Base-by-base conservation (phyloP, 1,140 invertebrate genomes). In the Bombus terrestris region DNA sequence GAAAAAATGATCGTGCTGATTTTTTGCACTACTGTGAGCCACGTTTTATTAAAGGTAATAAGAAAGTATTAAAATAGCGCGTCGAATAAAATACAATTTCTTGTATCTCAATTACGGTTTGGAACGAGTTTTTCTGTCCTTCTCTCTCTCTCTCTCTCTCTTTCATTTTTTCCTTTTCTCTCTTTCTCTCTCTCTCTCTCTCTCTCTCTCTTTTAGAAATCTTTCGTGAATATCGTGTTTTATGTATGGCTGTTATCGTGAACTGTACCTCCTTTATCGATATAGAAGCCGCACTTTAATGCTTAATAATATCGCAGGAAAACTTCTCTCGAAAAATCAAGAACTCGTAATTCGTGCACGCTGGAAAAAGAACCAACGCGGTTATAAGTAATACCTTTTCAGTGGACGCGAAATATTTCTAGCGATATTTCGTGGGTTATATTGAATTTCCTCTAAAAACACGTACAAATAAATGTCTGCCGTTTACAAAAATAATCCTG, bases 171-270 rank as follows among this genome's bases (percentile, higher is more conserved):
- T 3, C 4, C 9, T 43, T 39, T n/a, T n/a, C 32, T 32, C 32
- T 32, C 10, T 41, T 0, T 41, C 10, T 12, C 41, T 12, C 10
- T 43, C 18, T 64, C 9, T 47, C 15, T n/a, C 68, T 35, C 5
- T 39, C 15, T 12, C n/a, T 47, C 39, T 1, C 4, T 35, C 41
- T 41, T 43, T 37, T 35, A 22, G 25, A 74, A 74, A 62, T 77
- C 81, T 68, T 68, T 53, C 74, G n/a, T 25, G 80, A 71, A 82
- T 74, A 74, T 64, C 68, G 72, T 43, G 72, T 66, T 83, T 77
- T 57, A 83, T 39, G 43, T 74, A 69, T 41, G 74, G 62, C 28
- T 76, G 72, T 76, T 83, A 83, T 83, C 81, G 81, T 57, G 73
- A 76, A 41, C n/a, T 43, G 72, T 69, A 35, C 62, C 43, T 69